phyloP scores from a whole-genome alignment of 2,113 vertebrate genomes.

The Progne subis region DNA sequence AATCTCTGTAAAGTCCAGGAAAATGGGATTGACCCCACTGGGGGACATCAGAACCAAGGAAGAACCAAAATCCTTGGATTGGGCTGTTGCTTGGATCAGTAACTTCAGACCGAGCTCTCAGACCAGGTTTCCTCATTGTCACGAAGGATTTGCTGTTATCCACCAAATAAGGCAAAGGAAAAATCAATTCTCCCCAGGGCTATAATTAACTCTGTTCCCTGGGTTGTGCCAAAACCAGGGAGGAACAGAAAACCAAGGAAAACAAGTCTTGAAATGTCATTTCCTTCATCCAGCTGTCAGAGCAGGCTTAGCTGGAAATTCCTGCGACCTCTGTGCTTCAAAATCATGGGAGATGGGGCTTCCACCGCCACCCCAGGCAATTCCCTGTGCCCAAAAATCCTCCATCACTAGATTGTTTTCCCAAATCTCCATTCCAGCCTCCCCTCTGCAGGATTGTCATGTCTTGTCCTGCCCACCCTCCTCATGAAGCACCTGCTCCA shows the following conservation, averaged over 20 bases:
- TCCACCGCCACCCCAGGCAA: background rate
- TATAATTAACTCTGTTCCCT: background rate
- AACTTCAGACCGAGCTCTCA: background rate
- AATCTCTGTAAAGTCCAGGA: background rate
- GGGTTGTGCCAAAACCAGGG: background rate
- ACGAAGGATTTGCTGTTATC: background rate
- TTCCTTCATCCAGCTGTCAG: background rate
- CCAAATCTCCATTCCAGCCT: background rate
- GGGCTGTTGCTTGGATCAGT: background rate
- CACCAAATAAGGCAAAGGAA: background rate
- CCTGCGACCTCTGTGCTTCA: background rate
- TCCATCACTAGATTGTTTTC: background rate
- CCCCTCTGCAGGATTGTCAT: background rate
- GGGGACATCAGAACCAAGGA: background rate
- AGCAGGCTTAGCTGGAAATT: background rate
- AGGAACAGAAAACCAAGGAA: background rate
- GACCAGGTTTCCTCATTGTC: background rate
- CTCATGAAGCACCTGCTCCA: fast-evolving
- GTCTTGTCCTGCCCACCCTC: background rate
- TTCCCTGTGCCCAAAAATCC: background rate
- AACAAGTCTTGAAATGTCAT: background rate
- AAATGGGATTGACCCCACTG: background rate
- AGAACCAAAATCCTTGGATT: background rate
- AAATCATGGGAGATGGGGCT: background rate
- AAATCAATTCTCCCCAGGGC: background rate